phyloP scores from a whole-genome alignment of 2,888 invertebrate genomes.

The Drosophila percnosoma region DNA sequence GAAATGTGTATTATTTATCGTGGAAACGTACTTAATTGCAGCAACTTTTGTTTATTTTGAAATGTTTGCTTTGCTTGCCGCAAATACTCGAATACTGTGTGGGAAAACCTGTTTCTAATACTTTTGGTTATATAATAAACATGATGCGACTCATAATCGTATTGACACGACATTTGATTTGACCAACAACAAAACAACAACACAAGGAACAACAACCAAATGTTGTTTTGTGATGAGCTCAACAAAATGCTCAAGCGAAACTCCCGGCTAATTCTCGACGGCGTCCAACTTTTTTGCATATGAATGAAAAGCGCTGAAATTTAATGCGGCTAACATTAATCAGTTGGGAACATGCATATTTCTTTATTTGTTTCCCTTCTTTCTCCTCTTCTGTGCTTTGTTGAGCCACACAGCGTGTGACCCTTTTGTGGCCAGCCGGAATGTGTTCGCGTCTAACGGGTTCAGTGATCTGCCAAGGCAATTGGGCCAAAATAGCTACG shows the following conservation, averaged over 20 bases:
- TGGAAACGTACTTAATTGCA: neutral
- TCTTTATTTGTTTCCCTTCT: neutral
- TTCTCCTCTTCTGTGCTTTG: neutral
- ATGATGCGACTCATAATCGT: constrained; percentile 39
- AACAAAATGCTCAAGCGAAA: constrained; percentile 41
- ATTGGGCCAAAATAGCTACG: neutral
- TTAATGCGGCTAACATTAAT: constrained; percentile 67
- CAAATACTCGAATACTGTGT: neutral
- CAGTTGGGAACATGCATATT: constrained; percentile 45
- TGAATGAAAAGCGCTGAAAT: constrained; percentile 73
- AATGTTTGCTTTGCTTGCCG: neutral
- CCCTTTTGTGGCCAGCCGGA: neutral
- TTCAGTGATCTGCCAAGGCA: constrained; percentile 1
- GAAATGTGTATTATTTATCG: neutral
- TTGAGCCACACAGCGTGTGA: constrained; percentile 6
- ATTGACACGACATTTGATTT: constrained; percentile 43
- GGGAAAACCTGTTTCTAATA: constrained; percentile 49
- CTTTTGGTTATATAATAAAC: constrained; percentile 38
- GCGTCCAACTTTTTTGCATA: constrained; percentile 62
- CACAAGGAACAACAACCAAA: constrained; percentile 12
- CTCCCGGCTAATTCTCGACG: constrained; percentile 23
- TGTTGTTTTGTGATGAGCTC: constrained; percentile 53
- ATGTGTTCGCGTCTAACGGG: neutral
- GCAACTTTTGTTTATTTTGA: constrained; percentile 20
- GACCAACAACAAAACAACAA: constrained; percentile 8